Evolutionary conservation across 2,113 vertebrate genomes (phyloP).

Genomic region (Bothrops jararaca): DNA sequence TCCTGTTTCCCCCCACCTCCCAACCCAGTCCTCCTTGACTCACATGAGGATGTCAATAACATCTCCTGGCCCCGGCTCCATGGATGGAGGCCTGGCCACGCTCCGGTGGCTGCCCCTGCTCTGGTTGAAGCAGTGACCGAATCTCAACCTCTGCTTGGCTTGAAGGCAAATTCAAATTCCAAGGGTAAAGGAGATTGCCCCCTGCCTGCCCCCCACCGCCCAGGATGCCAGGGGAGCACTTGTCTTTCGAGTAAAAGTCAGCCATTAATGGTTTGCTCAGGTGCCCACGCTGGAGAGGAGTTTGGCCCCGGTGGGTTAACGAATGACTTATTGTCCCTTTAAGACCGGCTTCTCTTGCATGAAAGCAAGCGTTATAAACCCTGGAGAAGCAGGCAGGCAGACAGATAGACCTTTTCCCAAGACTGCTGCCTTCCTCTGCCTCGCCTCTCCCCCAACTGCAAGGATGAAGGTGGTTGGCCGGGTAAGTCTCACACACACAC

Average conservation of each 20-base stretch:
- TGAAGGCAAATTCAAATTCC: background rate
- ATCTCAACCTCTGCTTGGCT: background rate
- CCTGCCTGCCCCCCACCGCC: too few relatives aligned
- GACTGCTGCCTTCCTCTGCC: too few relatives aligned
- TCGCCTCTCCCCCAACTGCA: background rate
- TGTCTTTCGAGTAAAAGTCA: background rate
- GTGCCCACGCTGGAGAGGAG: background rate
- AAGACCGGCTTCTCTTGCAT: background rate
- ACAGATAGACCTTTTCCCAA: background rate
- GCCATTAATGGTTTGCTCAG: background rate
- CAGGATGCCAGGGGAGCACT: background rate
- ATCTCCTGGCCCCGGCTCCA: background rate
- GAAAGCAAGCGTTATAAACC: background rate
- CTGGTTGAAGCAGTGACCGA: background rate
- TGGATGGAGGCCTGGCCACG: background rate
- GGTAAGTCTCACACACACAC: background rate
- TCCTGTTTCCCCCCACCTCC: too few relatives aligned
- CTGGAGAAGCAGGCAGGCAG: background rate
- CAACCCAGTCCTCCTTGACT: background rate
- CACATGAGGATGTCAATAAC: background rate
- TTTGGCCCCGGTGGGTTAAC: slow-evolving; percentile 21
- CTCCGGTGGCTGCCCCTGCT: too few relatives aligned
- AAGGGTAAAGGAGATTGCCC: background rate
- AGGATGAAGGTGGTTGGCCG: background rate
- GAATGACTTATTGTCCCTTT: slow-evolving; percentile 15